Percentiles rank a stretch among this genome's conserved stretches.
Evolutionary conservation across 2,797 vertebrate genomes (phyloP).

Genomic region (Anguilla megastoma): DNA sequence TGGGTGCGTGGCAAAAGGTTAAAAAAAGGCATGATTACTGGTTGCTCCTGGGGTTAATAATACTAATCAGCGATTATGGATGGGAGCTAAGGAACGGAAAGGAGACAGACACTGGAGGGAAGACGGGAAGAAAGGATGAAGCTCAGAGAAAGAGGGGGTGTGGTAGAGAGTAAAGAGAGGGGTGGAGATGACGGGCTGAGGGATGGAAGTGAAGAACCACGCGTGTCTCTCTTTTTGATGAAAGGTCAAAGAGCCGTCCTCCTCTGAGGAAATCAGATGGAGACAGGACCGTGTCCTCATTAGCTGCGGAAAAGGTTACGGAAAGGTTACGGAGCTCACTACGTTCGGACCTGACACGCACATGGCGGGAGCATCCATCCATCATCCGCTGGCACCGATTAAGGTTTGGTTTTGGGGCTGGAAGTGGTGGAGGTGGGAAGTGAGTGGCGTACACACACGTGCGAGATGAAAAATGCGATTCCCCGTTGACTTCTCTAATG

Average conservation of each 20-base stretch:
- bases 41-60: neutral
- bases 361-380: neutral
- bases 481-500: neutral
- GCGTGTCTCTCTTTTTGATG: neutral
- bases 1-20: neutral
- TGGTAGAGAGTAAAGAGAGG: neutral
- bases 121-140: neutral
- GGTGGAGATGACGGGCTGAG: slow-evolving; percentile 1
- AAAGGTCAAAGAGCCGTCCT: slow-evolving; percentile 31
- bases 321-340: slow-evolving; percentile 26
- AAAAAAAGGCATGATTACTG: neutral
- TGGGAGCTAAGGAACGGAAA: neutral
- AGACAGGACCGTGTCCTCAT: slow-evolving; percentile 23
- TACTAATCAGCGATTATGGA: neutral
- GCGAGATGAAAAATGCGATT: neutral
- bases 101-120: neutral
- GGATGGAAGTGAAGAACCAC: neutral
- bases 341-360: slow-evolving; percentile 5
- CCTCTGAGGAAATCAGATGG: neutral
- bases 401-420: neutral
- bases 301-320: slow-evolving; percentile 29
- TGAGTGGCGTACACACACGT: neutral
- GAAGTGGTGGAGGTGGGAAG: neutral
- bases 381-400: neutral
- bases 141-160: neutral